phyloP scores from a whole-genome alignment of 2,113 vertebrate species.

The Tupaia chinensis region DNA sequence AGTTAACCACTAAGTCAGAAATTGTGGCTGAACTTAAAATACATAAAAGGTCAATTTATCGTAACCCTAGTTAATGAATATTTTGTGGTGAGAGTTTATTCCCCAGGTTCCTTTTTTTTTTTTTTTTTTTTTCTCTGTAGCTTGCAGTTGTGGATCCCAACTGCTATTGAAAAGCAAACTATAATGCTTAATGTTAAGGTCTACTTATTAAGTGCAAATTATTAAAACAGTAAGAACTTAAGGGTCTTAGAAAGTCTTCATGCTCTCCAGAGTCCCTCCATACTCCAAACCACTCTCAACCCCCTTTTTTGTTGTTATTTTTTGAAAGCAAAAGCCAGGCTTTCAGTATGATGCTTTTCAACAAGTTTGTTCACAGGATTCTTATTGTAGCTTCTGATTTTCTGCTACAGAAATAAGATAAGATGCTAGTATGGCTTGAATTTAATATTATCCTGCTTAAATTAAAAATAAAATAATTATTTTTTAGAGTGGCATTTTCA shows the following conservation, averaged over 20 bases:
- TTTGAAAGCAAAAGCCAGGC: constrained; percentile 70
- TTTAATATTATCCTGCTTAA: constrained; percentile 74
- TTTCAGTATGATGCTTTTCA: constrained; percentile 69
- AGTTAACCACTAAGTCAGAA: constrained; percentile 60
- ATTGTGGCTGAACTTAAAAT: constrained; percentile 69
- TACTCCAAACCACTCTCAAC: neutral
- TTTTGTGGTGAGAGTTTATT: constrained; percentile 46
- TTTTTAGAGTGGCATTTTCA: constrained; percentile 87
- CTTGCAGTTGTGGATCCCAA: neutral
- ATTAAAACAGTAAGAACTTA: constrained; percentile 72
- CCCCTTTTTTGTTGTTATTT: constrained; percentile 13
- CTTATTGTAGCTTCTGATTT: constrained; percentile 66
- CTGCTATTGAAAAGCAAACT: constrained; percentile 53
- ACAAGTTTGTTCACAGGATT: constrained; percentile 77
- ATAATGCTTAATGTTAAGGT: constrained; percentile 70
- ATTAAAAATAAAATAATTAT: constrained; percentile 84
- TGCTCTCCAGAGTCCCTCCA: constrained; percentile 31
- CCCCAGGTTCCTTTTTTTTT: constrained; percentile 19
- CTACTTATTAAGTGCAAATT: constrained; percentile 68
- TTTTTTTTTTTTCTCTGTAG: neutral
- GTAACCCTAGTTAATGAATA: constrained; percentile 59
- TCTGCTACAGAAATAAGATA: constrained; percentile 74
- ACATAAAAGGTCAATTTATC: constrained; percentile 24
- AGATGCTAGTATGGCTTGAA: constrained; percentile 66
- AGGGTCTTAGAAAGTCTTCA: constrained; percentile 49